Conservation (phyloP, 2,113 vertebrate genomes). For the Dendropsophus ebraccatus region DNA sequence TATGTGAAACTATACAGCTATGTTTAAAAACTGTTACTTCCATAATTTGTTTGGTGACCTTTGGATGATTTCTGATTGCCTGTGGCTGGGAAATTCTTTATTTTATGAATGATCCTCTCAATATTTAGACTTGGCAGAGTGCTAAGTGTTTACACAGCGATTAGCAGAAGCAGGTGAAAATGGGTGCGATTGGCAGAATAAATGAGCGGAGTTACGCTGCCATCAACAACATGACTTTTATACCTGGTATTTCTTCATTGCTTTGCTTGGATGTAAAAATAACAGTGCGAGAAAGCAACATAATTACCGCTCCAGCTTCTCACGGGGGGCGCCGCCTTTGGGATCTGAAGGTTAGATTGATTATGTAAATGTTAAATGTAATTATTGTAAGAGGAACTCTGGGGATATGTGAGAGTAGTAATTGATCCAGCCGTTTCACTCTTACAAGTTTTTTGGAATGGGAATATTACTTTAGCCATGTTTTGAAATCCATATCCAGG, state of each 20-base stretch:
- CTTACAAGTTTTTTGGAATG: neutral
- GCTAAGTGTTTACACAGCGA: neutral
- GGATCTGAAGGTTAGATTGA: constrained; percentile 55
- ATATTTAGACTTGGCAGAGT: neutral
- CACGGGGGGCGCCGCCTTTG: constrained; percentile 42
- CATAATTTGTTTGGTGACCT: neutral
- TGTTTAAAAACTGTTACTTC: neutral
- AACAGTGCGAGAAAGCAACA: constrained; percentile 44
- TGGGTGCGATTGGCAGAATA: constrained; percentile 1
- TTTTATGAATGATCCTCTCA: neutral
- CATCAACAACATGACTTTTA: constrained; percentile 31
- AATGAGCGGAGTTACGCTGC: neutral
- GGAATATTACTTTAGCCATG: neutral
- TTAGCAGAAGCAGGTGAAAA: neutral
- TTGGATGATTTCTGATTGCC: neutral
- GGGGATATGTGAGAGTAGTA: constrained; percentile 20
- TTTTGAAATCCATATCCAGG: neutral
- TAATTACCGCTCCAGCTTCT: constrained; percentile 57
- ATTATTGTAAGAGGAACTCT: constrained; percentile 46
- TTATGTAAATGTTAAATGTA: constrained; percentile 60
- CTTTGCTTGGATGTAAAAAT: constrained; percentile 49
- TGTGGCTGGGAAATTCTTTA: neutral
- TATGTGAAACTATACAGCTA: neutral
- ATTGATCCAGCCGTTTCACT: constrained; percentile 35
- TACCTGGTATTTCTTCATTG: constrained; percentile 35